Percentiles rank a stretch among this genome's conserved stretches.
Evolutionary conservation across 2,113 vertebrate genomes (phyloP).

Genomic region (Mionectes macconnelli): DNA sequence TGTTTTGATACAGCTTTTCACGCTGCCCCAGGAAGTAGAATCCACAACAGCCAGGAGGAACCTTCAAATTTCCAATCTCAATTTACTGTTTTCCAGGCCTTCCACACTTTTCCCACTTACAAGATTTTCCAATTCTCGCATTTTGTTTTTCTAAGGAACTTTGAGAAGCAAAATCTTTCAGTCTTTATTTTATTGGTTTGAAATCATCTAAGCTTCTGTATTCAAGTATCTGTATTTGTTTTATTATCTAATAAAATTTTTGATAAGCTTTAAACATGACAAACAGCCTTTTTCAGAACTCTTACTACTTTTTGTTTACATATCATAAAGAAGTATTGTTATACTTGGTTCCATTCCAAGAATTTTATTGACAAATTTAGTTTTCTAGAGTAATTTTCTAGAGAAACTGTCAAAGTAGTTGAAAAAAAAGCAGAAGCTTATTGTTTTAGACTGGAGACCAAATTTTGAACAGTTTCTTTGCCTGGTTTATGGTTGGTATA

Average conservation of each 20-base stretch:
- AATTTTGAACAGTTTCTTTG: fast-evolving
- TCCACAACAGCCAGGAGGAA: background rate
- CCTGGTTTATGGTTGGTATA: fast-evolving
- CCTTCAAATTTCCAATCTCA: background rate
- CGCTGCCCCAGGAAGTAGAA: background rate
- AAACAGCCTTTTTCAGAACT: background rate
- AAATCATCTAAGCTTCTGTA: background rate
- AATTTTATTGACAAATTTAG: background rate
- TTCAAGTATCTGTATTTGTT: background rate
- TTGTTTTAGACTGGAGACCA: background rate
- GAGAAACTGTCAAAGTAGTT: background rate
- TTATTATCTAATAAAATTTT: background rate
- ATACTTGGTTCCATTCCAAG: background rate
- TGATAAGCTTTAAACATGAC: background rate
- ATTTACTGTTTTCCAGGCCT: background rate
- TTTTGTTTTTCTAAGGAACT: background rate
- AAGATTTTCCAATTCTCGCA: background rate
- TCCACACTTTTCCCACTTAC: background rate
- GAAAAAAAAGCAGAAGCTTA: background rate
- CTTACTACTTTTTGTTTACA: background rate
- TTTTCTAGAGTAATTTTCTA: background rate
- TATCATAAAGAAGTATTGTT: background rate
- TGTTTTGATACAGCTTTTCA: background rate
- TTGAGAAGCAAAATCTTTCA: background rate
- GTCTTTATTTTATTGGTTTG: background rate